Evolutionary conservation across 2,113 vertebrate species (phyloP).

Genomic region (Dascyllus trimaculatus): DNA sequence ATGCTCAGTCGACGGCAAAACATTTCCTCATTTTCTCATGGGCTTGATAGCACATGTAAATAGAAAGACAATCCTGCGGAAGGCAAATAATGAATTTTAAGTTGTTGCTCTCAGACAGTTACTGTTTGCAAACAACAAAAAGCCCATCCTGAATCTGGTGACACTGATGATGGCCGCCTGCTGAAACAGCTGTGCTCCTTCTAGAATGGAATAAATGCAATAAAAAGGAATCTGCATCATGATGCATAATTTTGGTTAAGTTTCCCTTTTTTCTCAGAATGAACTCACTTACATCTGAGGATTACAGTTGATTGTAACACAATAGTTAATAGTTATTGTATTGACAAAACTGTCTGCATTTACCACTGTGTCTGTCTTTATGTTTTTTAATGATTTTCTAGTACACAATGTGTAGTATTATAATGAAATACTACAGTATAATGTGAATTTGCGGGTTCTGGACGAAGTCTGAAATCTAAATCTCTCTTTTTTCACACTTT

Average conservation of each 20-base stretch:
- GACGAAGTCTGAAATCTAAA: too few species aligned
- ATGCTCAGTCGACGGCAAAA: constrained; percentile 42
- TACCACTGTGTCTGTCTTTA: background rate
- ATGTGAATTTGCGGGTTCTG: too few species aligned
- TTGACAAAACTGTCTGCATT: background rate
- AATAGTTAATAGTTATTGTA: background rate
- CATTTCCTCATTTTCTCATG: constrained; percentile 2
- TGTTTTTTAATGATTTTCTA: background rate
- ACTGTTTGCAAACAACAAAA: constrained; percentile 41
- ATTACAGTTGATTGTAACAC: background rate
- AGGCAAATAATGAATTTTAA: constrained; percentile 24
- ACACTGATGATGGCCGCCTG: constrained; percentile 36
- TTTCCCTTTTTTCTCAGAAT: constrained; percentile 10
- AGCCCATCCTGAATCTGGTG: constrained; percentile 17
- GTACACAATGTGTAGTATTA: background rate
- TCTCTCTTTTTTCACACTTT: too few species aligned
- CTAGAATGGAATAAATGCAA: constrained; percentile 20
- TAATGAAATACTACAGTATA: background rate
- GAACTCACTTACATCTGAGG: constrained; percentile 1
- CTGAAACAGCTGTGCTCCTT: constrained; percentile 50
- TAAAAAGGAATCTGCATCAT: constrained; percentile 15
- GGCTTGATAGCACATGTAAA: constrained; percentile 20
- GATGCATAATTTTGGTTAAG: constrained; percentile 3
- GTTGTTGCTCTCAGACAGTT: constrained; percentile 18
- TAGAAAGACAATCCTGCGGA: constrained; percentile 10